phyloP scores from a whole-genome alignment of 2,113 vertebrate genomes.

The Brachionichthys hirsutus region DNA sequence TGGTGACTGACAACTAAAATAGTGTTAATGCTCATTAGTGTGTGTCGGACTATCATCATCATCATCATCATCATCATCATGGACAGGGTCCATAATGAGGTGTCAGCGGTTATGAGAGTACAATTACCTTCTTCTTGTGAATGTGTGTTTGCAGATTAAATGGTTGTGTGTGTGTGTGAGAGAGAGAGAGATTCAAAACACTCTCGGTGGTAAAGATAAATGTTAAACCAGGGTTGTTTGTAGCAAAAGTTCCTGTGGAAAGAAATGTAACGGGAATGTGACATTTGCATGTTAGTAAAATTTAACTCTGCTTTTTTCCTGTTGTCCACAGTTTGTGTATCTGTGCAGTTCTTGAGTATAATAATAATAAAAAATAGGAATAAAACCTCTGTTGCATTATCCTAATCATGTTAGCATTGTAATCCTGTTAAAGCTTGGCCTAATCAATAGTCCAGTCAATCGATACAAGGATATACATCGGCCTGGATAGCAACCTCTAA shows the following conservation, averaged over 20 bases:
- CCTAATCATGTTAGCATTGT: conserved; percentile 71
- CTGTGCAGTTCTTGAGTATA: conserved; percentile 18
- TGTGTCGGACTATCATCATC: conserved; percentile 33
- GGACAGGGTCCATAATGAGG: conserved; percentile 26
- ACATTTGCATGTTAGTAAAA: conserved; percentile 41
- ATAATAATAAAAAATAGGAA: conserved; percentile 25
- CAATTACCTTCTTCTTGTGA: conserved; percentile 23
- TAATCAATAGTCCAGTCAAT: conserved; percentile 67
- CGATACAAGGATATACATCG: conserved; percentile 69
- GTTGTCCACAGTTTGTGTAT: neutral
- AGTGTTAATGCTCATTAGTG: conserved; percentile 29
- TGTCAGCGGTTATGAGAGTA: conserved; percentile 13
- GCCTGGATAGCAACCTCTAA: conserved; percentile 42
- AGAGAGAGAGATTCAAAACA: too few relatives aligned
- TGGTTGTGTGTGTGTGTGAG: neutral
- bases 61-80: conserved; percentile 33
- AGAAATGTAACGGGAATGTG: conserved; percentile 65
- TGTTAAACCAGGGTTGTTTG: neutral
- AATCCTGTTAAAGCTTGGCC: conserved; percentile 71
- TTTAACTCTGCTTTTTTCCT: conserved; percentile 20
- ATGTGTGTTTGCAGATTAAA: neutral
- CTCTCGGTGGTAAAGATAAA: conserved; percentile 1
- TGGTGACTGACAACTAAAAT: conserved; percentile 43
- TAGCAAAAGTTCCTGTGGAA: conserved; percentile 6
- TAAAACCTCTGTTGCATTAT: conserved; percentile 64